These are phyloP conservation scores for Eupeodes corollae DNA, from an alignment of 1,140 invertebrate genomes.

Conservation along the genomic window DNA sequence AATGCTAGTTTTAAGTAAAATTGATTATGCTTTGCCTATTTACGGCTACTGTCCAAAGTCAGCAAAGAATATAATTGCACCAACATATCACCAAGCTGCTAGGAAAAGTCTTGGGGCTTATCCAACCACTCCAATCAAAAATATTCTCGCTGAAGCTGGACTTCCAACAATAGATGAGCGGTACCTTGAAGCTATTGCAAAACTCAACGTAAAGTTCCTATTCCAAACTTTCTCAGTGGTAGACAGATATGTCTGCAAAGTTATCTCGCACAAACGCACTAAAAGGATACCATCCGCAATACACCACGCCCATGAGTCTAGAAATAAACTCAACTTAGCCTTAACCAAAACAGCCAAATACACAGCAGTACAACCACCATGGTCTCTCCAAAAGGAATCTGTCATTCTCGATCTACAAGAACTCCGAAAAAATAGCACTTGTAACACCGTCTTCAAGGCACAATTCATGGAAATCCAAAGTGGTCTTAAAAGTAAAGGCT, in stretches of 20 bases:
- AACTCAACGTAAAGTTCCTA: background rate
- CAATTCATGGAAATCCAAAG: background rate
- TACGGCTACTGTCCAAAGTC: background rate
- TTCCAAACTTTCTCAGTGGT: background rate
- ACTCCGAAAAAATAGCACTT: no score
- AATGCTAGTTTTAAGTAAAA: conserved; percentile 1
- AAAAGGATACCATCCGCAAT: background rate
- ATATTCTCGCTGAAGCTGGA: background rate
- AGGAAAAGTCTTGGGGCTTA: background rate
- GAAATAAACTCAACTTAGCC: no score
- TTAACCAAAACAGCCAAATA: no score
- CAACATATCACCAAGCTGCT: background rate
- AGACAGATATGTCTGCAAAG: background rate
- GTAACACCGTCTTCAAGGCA: no score
- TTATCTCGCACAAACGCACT: background rate
- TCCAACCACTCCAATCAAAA: conserved; percentile 1
- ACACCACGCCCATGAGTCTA: background rate
- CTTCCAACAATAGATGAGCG: background rate
- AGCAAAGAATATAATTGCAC: background rate
- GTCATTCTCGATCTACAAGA: no score
- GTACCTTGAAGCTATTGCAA: no score
- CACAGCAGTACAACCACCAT: no score
- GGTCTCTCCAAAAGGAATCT: no score
- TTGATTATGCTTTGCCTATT: conserved; percentile 1
- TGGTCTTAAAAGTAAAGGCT: no score